Percentiles rank a stretch among this genome's conserved stretches.
These are phyloP conservation scores for Microchrysa polita DNA, from an alignment of 2,888 invertebrate genomes.

Conservation along the genomic window DNA sequence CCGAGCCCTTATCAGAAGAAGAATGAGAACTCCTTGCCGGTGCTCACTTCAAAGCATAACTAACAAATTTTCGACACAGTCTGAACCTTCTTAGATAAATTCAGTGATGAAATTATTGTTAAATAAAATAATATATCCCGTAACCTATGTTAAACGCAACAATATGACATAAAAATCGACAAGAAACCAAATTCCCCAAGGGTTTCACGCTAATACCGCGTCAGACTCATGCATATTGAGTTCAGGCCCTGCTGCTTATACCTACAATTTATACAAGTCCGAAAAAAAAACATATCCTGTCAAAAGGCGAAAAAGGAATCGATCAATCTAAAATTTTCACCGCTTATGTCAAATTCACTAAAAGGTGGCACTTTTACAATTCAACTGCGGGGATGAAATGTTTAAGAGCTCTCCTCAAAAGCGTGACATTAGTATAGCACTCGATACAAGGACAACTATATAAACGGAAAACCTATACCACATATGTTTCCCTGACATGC, in stretches of 20 bases:
- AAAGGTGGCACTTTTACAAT: constrained; percentile 46
- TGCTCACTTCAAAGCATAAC: too few relatives aligned
- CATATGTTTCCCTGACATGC: not conserved
- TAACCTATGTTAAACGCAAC: constrained; percentile 4
- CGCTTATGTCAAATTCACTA: constrained; percentile 61
- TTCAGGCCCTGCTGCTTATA: not conserved
- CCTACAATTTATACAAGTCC: not conserved
- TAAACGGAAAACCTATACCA: not conserved
- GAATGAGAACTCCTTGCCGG: too few relatives aligned
- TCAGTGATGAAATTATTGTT: constrained; percentile 26
- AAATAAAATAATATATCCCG: not conserved
- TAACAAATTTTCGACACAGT: too few relatives aligned
- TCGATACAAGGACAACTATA: constrained; percentile 4
- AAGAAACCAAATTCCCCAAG: constrained; percentile 13
- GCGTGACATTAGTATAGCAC: not conserved
- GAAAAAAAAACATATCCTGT: constrained; percentile 13
- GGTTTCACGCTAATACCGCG: not conserved
- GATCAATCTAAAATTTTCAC: constrained; percentile 66
- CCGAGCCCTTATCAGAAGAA: too few relatives aligned
- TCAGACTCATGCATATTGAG: not conserved
- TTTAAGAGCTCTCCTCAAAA: constrained; percentile 12
- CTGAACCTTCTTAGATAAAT: too few relatives aligned
- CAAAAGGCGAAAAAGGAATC: constrained; percentile 51
- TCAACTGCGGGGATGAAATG: constrained; percentile 32
- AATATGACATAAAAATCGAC: not conserved